These are phyloP conservation scores for Carcinoscorpius rotundicauda DNA, from an alignment of 1,140 invertebrate species.

Conservation along the genomic window DNA sequence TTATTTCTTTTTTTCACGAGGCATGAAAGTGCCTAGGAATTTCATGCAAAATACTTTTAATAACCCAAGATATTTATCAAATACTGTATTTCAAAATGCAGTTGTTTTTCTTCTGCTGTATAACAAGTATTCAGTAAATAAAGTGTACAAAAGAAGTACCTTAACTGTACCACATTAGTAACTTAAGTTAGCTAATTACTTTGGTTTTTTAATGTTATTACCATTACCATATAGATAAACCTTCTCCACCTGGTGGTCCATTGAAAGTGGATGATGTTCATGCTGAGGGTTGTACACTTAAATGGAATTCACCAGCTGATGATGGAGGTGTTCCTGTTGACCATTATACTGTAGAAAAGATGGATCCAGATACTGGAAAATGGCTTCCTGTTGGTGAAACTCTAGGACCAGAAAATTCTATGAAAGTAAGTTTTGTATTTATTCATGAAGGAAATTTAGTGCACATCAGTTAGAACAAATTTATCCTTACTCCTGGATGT, in stretches of 20 bases:
- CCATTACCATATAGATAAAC: slow-evolving; percentile 74
- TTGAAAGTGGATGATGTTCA: slow-evolving; percentile 57
- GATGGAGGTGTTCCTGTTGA: slow-evolving; percentile 86
- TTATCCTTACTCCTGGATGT: too few species aligned
- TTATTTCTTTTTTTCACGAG: too few species aligned
- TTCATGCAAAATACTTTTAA: too few species aligned
- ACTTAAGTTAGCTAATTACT: slow-evolving; percentile 73
- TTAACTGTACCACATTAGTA: slow-evolving; percentile 45
- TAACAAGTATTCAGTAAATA: too few species aligned
- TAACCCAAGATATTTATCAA: too few species aligned
- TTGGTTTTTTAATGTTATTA: slow-evolving; percentile 39
- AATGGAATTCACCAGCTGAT: slow-evolving; percentile 73
- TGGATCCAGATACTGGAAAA: slow-evolving; percentile 60
- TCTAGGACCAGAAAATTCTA: slow-evolving; percentile 44
- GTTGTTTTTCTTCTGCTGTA: too few species aligned
- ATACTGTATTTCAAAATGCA: too few species aligned
- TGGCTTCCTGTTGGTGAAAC: slow-evolving; percentile 59
- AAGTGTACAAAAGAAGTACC: too few species aligned
- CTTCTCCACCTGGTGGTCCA: slow-evolving; percentile 75
- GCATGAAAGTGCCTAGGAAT: too few species aligned
- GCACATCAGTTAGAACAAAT: slow-evolving; percentile 34
- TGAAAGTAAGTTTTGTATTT: slow-evolving; percentile 22
- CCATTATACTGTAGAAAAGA: slow-evolving; percentile 82
- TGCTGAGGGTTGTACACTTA: slow-evolving; percentile 64
- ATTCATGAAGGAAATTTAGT: slow-evolving; percentile 51